These are phyloP conservation scores for Albula glossodonta DNA, from an alignment of 2,113 vertebrate species.

Conservation along the genomic window DNA sequence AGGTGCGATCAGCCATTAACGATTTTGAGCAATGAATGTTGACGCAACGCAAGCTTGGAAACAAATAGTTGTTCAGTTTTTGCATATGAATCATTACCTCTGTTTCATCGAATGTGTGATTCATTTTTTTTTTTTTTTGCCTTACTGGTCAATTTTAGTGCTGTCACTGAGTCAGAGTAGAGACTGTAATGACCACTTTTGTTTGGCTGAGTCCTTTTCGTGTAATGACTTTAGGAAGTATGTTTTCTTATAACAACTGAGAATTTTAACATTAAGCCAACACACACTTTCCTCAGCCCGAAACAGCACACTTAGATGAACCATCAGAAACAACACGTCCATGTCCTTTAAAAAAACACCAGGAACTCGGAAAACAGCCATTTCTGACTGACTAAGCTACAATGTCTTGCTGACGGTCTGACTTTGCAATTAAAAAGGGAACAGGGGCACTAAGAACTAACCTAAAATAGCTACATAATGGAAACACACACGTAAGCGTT, in stretches of 20 bases:
- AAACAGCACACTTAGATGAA: neutral
- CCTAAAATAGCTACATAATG: conserved; percentile 14
- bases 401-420: conserved; percentile 49
- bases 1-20: neutral
- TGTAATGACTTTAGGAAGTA: conserved; percentile 5
- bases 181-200: neutral
- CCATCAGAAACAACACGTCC: neutral
- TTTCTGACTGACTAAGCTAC: conserved; percentile 53
- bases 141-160: neutral
- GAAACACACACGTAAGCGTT: neutral
- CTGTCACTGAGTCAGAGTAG: conserved; percentile 5
- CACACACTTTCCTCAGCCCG: neutral
- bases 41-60: too few relatives aligned
- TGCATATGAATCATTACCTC: neutral
- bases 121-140: conserved; percentile 9
- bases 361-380: conserved; percentile 7
- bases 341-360: neutral
- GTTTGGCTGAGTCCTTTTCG: too few relatives aligned
- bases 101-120: neutral
- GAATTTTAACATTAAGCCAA: neutral
- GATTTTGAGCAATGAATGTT: neutral
- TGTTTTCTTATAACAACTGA: conserved; percentile 11
- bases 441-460: conserved; percentile 35
- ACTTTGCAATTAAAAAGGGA: conserved; percentile 42
- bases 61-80: neutral